phyloP scores from a whole-genome alignment of 1,140 invertebrate genomes.

The Trachymyrmex cornetzi region DNA sequence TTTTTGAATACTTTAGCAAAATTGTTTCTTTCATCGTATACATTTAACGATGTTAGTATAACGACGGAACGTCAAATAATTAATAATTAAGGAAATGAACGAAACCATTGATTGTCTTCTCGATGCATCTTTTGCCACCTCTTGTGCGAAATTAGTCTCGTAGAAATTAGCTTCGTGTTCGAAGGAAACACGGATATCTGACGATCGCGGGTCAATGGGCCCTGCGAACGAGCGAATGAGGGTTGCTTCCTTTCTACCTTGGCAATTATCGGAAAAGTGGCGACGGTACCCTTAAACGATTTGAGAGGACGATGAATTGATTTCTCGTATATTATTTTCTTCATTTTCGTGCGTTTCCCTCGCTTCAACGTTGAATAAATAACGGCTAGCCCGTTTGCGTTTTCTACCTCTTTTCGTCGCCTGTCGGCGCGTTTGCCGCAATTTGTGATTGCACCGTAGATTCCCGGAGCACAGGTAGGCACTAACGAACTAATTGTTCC shows the following conservation, averaged over 20 bases:
- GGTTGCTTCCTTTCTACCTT: slow-evolving; percentile 1
- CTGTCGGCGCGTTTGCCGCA: not conserved
- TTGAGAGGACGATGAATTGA: slow-evolving; percentile 9
- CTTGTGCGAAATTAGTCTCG: slow-evolving; percentile 14
- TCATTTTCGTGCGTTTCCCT: slow-evolving; percentile 19
- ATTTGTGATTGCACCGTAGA: not conserved
- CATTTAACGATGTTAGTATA: not conserved
- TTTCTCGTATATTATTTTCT: not conserved
- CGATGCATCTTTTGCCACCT: not conserved
- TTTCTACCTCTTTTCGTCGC: not conserved
- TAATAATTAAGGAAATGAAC: not conserved
- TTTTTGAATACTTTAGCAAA: too few relatives aligned
- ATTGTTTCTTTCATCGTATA: too few relatives aligned
- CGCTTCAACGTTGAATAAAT: not conserved
- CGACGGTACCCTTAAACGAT: slow-evolving; percentile 1
- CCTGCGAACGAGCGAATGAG: not conserved
- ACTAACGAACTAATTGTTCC: slow-evolving; percentile 52
- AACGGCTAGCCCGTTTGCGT: not conserved
- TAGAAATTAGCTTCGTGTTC: slow-evolving; percentile 26
- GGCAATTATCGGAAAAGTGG: slow-evolving; percentile 48
- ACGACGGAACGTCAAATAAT: not conserved
- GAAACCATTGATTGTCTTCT: not conserved
- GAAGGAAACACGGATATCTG: slow-evolving; percentile 13
- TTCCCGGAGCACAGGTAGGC: not conserved
- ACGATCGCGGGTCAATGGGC: slow-evolving; percentile 13